Conservation (phyloP, 2,888 invertebrate species). For the Drosophila robusta region DNA sequence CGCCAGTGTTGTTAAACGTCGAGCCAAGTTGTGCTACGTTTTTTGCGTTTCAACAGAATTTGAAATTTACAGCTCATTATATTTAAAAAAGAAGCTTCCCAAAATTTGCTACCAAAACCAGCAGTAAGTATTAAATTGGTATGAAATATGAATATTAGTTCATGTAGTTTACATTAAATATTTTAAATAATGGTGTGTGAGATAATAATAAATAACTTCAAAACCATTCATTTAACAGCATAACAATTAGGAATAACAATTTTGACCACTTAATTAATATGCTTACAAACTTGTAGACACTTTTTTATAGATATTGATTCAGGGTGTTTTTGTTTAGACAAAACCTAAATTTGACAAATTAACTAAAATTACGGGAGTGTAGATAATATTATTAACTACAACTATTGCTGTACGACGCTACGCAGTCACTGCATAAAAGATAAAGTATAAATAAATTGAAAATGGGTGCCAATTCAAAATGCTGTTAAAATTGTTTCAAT, state of each 20-base stretch:
- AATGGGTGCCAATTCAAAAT: constrained; percentile 53
- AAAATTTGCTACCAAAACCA: constrained; percentile 84
- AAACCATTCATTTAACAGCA: constrained; percentile 45
- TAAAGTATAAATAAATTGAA: constrained; percentile 27
- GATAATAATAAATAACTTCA: constrained; percentile 4
- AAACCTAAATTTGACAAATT: constrained; percentile 73
- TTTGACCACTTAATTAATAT: constrained; percentile 33
- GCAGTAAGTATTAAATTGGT: constrained; percentile 65
- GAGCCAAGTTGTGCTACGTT: neutral
- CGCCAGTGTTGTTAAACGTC: constrained; percentile 18
- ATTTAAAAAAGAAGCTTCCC: constrained; percentile 80
- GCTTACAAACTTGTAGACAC: constrained; percentile 44
- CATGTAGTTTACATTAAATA: constrained; percentile 22
- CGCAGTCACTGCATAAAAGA: constrained; percentile 71
- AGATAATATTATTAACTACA: constrained; percentile 43
- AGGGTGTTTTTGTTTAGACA: constrained; percentile 66
- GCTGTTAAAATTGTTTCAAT: constrained; percentile 62
- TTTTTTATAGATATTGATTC: constrained; percentile 32
- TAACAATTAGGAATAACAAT: constrained; percentile 27
- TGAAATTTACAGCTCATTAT: constrained; percentile 10
- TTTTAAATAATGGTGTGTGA: neutral
- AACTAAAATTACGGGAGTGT: constrained; percentile 63
- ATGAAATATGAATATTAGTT: constrained; percentile 34
- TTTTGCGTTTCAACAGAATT: constrained; percentile 14
- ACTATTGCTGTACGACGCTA: constrained; percentile 65